Conservation (phyloP, 2,797 vertebrate genomes). For the Prunella strophiata region DNA sequence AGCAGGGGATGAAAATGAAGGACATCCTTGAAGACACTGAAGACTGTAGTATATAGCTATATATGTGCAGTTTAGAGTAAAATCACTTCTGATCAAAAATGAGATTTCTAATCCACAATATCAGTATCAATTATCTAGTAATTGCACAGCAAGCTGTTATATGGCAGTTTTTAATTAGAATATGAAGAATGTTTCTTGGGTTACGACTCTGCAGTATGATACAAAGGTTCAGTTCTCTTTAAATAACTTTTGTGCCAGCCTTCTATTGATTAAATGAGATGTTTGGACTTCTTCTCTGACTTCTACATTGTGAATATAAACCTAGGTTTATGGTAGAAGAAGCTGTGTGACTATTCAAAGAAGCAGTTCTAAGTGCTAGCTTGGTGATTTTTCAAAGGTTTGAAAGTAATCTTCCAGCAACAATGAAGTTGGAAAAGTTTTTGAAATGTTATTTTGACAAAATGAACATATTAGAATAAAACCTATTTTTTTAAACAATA, state of each 20-base stretch:
- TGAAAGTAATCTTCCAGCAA: not conserved
- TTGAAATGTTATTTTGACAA: not conserved
- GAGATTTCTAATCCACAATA: not conserved
- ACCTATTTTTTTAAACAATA: not conserved
- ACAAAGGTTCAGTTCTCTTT: not conserved
- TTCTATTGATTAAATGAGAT: not conserved
- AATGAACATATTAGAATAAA: not conserved
- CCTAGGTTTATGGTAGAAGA: not conserved
- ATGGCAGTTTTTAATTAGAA: not conserved
- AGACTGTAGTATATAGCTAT: not conserved
- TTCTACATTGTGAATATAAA: not conserved
- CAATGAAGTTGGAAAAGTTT: not conserved
- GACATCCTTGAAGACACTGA: fast-evolving
- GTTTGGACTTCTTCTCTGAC: not conserved
- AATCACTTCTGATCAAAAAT: not conserved
- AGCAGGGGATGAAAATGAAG: not conserved
- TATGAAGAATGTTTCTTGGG: not conserved
- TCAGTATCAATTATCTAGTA: not conserved
- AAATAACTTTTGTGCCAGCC: not conserved
- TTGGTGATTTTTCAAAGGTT: not conserved
- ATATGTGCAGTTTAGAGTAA: not conserved
- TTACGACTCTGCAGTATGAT: not conserved
- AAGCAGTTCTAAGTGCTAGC: not conserved
- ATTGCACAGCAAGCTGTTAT: not conserved
- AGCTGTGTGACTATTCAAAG: not conserved